Base-by-base conservation (phyloP, 2,888 invertebrate species). In the Micropterix aruncella region DNA sequence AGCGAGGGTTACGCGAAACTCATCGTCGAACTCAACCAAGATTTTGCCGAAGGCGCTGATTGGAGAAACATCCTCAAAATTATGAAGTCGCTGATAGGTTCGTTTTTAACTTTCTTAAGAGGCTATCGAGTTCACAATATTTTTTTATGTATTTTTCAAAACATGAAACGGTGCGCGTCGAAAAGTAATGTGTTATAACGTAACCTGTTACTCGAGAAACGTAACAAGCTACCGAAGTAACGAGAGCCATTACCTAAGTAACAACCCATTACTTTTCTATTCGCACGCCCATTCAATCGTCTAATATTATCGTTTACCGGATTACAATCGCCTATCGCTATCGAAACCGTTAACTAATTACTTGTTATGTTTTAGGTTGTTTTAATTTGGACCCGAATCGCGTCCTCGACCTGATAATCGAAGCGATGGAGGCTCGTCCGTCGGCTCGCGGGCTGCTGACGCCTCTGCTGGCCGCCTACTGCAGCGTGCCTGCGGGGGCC, bases 381-480 rank as follows among this genome's bases (percentile, higher is more conserved):
- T 99, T 99, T 62, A 97, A 97, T 70, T 77, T 99, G 60, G 99
- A 99, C 67, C 99, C 99, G 3, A 99, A 99, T 64, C 75, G 97
- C 57, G 95, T 96, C 12, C 69, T 97, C 51, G 99, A 99, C 60
- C 83, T 97, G 49, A 87, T 99, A 53, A 70, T 99, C 54, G 97
- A 99, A 65, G 89, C 92, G 18, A 96, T 99, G 70, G 97, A 99
- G 61, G 83, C 84, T 52, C 79, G 87, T 44, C 83, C 87, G 1
- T 77, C 85, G 53, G 74, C 84, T 60, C 79, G 82, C 54, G 74
- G 77, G 43, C 72, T 93, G 54, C 96, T 94, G 63, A 83, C 95
- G 58, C 85, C 89, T 1, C 70, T 99, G 43, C 70, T 93, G 12
- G 27, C 7, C 12, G 12, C 7, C 7, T 12, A 12, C 12, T 27